Evolutionary conservation across 2,797 vertebrate genomes (phyloP), one percentile per base, ranked within the genome.

Genomic region (Clarias pachynema): DNA sequence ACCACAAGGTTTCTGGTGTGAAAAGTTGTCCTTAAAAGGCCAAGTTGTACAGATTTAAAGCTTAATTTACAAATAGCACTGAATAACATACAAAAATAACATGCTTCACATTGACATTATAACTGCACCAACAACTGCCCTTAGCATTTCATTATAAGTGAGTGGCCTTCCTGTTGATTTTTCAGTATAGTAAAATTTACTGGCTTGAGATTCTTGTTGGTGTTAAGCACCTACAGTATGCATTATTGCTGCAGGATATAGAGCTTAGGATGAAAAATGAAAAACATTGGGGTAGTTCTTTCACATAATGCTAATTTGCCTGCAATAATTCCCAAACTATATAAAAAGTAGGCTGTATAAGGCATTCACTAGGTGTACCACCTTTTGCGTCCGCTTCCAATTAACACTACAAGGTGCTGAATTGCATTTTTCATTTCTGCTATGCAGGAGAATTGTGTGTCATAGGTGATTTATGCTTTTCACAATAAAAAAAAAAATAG

Each of bases 401-500:
- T 94, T 94, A 92, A 93, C 93, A 95, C 94, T 92, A 93, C 72
- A 34, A 74, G 93, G 91, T 91, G 92, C 92, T 94, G 93, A 94
- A 94, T 94, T 94, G 92, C 93, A 94, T 94, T 94, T 93, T 93
- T 91, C 91, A 93, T 91, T 91, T 89, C 88, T 60, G 81, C 84
- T 84, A 93, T 92, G 93, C 92, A 94, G 92, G 91, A 93, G 94
- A 93, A 91, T 92, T 94, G 92, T 88, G 91, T 92, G 91, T 91
- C 93, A 87, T 81, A 69, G 92, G 92, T 95, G 93, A 95, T 95
- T 95, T 94, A 95, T 95, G 93, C 91, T 87, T 90, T 85, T 9
- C 90, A 87, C 87, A 90, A 93, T 92, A 73, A 72, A 66, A 79
- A 69, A 74, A 57, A 85, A 91, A 88, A 89, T 88, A 84, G 88